These are phyloP conservation scores for Phyllopteryx taeniolatus DNA, from an alignment of 2,113 vertebrate species.

Conservation along the genomic window DNA sequence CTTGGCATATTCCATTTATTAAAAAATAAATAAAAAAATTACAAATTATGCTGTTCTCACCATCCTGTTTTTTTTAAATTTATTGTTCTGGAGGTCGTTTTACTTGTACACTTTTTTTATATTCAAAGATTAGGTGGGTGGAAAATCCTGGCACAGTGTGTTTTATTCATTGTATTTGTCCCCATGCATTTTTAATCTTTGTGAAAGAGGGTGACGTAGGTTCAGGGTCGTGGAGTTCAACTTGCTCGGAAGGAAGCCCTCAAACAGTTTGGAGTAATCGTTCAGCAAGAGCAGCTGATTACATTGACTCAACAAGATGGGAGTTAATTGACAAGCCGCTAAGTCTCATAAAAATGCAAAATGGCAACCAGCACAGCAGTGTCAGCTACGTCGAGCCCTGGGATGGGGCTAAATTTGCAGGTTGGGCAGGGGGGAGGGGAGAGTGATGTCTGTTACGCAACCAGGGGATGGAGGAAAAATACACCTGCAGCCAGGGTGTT, in stretches of 20 bases:
- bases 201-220: background rate
- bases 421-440: background rate
- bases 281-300: background rate
- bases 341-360: slow-evolving; percentile 3
- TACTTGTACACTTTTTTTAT: background rate
- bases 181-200: background rate
- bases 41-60: too few relatives aligned
- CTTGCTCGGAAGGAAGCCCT: background rate
- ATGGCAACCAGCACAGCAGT: background rate
- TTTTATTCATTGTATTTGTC: background rate
- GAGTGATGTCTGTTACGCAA: background rate
- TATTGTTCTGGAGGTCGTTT: background rate
- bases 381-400: background rate
- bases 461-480: background rate
- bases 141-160: background rate
- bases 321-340: slow-evolving; percentile 4
- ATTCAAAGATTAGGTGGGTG: background rate
- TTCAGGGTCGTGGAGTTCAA: background rate
- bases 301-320: background rate
- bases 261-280: background rate
- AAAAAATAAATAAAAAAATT: too few relatives aligned
- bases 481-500: background rate
- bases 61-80: background rate
- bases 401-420: background rate
- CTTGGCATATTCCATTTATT: too few relatives aligned